These are phyloP conservation scores for Fringilla coelebs DNA, from an alignment of 2,797 vertebrate genomes.

Conservation along the genomic window DNA sequence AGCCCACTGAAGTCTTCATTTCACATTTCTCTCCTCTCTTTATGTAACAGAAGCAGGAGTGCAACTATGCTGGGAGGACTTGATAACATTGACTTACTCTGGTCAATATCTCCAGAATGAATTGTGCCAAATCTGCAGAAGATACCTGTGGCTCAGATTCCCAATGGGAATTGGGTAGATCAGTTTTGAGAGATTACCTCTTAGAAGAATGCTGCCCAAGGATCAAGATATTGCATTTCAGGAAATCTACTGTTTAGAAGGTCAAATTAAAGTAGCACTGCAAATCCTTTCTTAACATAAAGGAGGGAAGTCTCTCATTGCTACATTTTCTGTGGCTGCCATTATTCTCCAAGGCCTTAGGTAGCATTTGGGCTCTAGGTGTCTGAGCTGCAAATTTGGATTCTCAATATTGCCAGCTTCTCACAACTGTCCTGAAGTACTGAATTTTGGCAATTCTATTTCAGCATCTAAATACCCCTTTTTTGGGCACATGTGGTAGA, in stretches of 20 bases:
- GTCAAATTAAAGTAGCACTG: neutral
- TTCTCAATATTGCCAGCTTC: neutral
- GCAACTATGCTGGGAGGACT: neutral
- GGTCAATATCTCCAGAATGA: neutral
- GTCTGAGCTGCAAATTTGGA: neutral
- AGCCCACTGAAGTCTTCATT: neutral
- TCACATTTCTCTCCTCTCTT: neutral
- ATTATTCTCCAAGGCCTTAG: neutral
- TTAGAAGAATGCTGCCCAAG: neutral
- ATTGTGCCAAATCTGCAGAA: neutral
- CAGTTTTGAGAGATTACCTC: neutral
- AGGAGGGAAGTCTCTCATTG: neutral
- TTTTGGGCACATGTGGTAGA: fast-evolving
- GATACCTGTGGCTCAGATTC: neutral
- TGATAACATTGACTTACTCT: neutral
- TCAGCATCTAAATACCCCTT: neutral
- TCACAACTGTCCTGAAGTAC: neutral
- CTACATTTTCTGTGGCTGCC: neutral
- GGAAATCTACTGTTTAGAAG: neutral
- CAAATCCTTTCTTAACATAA: neutral
- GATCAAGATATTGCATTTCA: neutral
- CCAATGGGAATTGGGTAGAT: neutral
- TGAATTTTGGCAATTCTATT: neutral
- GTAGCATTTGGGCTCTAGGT: neutral
- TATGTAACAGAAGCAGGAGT: neutral